These are phyloP conservation scores for Balearica regulorum DNA, from an alignment of 2,797 vertebrate genomes.

Conservation along the genomic window DNA sequence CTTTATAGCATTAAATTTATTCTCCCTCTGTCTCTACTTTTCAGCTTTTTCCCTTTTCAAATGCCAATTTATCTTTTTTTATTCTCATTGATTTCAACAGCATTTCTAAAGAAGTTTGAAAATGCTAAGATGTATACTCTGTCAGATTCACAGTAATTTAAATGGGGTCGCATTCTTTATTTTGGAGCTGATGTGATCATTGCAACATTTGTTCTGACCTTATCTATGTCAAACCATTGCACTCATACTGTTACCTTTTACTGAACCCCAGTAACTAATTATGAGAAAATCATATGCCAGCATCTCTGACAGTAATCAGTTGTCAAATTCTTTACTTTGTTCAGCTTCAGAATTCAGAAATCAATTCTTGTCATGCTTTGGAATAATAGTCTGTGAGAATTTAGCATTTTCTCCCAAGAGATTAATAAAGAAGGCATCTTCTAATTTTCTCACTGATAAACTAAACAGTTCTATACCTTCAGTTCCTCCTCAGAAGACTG, in stretches of 20 bases:
- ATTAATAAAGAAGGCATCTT: not conserved
- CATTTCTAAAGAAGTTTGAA: not conserved
- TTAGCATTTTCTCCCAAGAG: not conserved
- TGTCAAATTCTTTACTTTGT: not conserved
- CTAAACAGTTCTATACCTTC: not conserved
- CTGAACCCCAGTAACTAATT: not conserved
- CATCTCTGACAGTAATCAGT: not conserved
- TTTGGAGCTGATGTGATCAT: not conserved
- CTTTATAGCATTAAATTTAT: not conserved
- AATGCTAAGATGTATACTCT: not conserved
- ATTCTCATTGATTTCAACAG: not conserved
- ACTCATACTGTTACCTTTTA: fast-evolving
- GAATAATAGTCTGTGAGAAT: not conserved
- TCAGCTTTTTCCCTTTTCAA: not conserved
- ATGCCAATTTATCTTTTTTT: not conserved
- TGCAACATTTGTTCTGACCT: not conserved
- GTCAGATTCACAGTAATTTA: not conserved
- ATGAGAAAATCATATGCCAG: not conserved
- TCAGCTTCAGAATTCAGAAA: not conserved
- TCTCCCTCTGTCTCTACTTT: fast-evolving
- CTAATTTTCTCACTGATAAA: not conserved
- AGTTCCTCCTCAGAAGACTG: not conserved
- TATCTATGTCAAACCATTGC: not conserved
- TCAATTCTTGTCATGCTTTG: not conserved
- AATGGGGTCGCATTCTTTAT: not conserved